Evolutionary conservation across 2,113 vertebrate genomes (phyloP).

Genomic region (Quiscalus mexicanus): DNA sequence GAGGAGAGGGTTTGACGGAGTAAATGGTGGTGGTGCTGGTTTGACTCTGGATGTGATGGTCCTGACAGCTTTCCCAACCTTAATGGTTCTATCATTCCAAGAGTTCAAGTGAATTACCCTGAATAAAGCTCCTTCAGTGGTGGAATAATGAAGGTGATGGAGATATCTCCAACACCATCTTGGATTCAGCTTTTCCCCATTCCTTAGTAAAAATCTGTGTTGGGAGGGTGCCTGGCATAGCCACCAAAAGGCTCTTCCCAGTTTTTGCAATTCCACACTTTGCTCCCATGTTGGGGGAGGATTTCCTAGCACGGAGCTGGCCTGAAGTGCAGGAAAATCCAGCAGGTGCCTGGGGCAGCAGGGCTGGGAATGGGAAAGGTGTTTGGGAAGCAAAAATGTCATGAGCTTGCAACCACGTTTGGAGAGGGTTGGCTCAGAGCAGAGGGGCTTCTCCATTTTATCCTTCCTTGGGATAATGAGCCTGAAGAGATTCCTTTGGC

Average conservation of each 20-base stretch:
- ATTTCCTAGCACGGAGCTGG: neutral
- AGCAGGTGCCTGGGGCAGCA: neutral
- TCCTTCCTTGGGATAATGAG: neutral
- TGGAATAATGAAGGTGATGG: fast-evolving
- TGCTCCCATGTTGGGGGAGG: neutral
- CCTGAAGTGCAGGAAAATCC: neutral
- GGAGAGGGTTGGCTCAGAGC: neutral
- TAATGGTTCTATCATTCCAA: neutral
- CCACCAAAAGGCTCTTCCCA: neutral
- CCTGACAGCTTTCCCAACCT: neutral
- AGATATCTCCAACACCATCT: neutral
- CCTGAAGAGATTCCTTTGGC: neutral
- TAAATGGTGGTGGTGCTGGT: neutral
- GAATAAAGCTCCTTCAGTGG: fast-evolving
- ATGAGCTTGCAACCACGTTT: neutral
- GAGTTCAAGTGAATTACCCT: neutral
- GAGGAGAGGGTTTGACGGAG: neutral
- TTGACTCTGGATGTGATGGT: neutral
- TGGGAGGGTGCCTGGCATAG: fast-evolving
- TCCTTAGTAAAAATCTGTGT: neutral
- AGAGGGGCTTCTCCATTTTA: neutral
- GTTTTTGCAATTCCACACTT: neutral
- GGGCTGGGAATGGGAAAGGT: neutral
- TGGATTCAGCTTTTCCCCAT: neutral
- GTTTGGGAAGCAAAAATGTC: neutral